Evolutionary conservation across 2,888 invertebrate species (phyloP), one percentile per base, ranked within the genome.

Genomic region (Orthosia incerta): DNA sequence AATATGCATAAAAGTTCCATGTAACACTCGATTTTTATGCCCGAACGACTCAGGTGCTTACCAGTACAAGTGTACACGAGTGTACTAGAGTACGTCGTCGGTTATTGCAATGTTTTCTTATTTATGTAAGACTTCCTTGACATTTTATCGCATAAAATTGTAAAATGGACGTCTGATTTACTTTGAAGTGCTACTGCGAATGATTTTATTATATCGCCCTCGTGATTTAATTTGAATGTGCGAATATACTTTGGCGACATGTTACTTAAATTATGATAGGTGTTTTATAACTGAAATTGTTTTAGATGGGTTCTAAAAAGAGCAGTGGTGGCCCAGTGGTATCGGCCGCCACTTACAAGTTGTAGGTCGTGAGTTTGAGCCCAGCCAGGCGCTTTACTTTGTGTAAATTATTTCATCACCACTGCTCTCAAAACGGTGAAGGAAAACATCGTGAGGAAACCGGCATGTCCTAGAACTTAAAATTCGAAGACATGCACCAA

Each of bases 61-160:
- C 4, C 20, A 60, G 63, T 74, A 56, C 51, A n/a, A 51, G 26
- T 64, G 31, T 56, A 64, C 64, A 56, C 46, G 45, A 57, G 56
- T 62, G 13, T 45, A 56, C 46, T 26, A 57, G 56, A 57, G 13
- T 45, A 75, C 61, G 16, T 48, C 46, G 20, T 62, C 12, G 23
- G 62, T 45, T 63, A 59, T 53, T 66, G 76, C 57, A 81, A 53
- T 59, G 67, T 67, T 78, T 78, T 76, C 66, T 75, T 81, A 59
- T 75, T 80, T 50, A 80, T 57, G 53, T 62, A 45, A 57, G n/a
- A 61, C 45, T 62, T 59, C 26, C n/a, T 50, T 45, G n/a, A 18
- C 53, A n/a, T 31, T 51, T 48, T 67, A 55, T 66, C 31, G 66
- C 9, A 61, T 53, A 50, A 74, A 80, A 74, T 53, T 66, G 56